A percentile compares a stretch with the other conserved stretches of the same genome.
Evolutionary conservation across 2,888 invertebrate genomes (phyloP).

Genomic region (Hypselothyrea guttata): DNA sequence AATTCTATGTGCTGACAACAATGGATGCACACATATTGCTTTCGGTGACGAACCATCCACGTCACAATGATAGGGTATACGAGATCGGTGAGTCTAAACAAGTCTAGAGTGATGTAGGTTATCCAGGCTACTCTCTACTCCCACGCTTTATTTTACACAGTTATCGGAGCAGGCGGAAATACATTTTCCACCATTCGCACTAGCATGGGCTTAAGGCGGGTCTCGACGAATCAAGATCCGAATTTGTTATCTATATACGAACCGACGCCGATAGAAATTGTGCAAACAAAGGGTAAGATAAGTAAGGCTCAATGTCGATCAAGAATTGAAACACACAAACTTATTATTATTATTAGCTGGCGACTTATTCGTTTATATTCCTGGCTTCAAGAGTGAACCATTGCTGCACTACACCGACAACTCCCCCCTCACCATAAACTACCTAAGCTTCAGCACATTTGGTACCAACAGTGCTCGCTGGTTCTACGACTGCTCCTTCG

Average conservation of each 20-base stretch:
- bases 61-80: conserved; percentile 84
- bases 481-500: conserved; percentile 85
- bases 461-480: conserved; percentile 86
- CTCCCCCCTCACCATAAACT: conserved; percentile 85
- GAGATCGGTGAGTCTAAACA: conserved; percentile 84
- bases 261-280: conserved; percentile 86
- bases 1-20: conserved; percentile 86
- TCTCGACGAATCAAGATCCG: conserved; percentile 84
- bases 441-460: conserved; percentile 88
- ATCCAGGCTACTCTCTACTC: too few relatives aligned
- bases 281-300: conserved; percentile 83
- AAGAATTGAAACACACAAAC: background rate
- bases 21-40: conserved; percentile 88
- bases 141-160: conserved; percentile 56
- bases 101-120: too few relatives aligned
- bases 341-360: conserved; percentile 83
- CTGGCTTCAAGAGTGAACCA: conserved; percentile 85
- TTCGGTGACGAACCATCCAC: conserved; percentile 83
- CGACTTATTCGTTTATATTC: conserved; percentile 85
- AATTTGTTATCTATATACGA: conserved; percentile 85
- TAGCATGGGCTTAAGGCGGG: conserved; percentile 84
- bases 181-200: conserved; percentile 87
- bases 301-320: background rate
- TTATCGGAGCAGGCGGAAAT: conserved; percentile 88
- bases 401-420: conserved; percentile 85